These are phyloP conservation scores for Heptranchias perlo DNA, from an alignment of 2,113 vertebrate genomes.

Conservation along the genomic window DNA sequence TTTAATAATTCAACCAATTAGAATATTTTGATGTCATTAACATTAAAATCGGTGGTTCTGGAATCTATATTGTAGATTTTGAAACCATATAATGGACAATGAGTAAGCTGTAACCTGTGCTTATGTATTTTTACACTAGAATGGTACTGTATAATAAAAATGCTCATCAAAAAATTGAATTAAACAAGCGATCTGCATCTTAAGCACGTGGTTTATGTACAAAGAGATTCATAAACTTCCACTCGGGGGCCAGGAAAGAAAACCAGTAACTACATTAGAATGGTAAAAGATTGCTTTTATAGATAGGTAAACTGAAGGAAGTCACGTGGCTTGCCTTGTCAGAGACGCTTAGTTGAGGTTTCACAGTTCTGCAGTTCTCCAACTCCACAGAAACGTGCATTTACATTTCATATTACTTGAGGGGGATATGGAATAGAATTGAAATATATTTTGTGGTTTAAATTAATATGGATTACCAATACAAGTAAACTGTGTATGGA, in stretches of 20 bases:
- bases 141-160: not conserved
- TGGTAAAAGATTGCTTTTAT: not conserved
- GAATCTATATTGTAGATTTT: too few relatives aligned
- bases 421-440: not conserved
- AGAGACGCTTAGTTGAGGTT: not conserved
- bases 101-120: not conserved
- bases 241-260: not conserved
- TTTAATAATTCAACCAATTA: not conserved
- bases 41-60: not conserved
- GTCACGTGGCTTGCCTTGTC: not conserved
- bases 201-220: not conserved
- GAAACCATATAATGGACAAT: not conserved
- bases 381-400: not conserved
- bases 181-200: not conserved
- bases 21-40: not conserved
- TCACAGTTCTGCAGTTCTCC: not conserved
- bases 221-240: not conserved
- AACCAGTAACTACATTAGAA: not conserved
- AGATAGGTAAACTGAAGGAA: constrained; percentile 23
- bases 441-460: not conserved
- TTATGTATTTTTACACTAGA: not conserved
- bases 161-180: not conserved
- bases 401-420: not conserved
- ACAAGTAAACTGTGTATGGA: not conserved
- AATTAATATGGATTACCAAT: not conserved